Conservation (phyloP, 2,888 invertebrate species). For the Myopa tessellatipennis region DNA sequence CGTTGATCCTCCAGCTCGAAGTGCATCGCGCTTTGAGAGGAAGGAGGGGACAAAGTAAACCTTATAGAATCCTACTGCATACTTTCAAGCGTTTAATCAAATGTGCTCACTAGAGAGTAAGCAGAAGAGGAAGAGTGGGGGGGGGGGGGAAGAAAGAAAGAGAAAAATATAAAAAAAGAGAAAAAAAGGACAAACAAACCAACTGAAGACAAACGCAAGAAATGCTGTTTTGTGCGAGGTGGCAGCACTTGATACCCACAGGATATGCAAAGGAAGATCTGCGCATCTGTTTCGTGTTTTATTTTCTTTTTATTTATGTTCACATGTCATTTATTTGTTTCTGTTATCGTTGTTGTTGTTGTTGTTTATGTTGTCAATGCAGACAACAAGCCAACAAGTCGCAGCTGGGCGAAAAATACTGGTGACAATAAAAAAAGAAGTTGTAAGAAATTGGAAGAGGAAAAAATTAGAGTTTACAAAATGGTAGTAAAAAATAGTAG, state of each 20-base stretch:
- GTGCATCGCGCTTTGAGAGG: background rate
- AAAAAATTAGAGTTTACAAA: too few species aligned
- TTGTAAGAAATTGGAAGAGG: too few species aligned
- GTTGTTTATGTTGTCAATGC: background rate
- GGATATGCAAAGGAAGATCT: constrained; percentile 17
- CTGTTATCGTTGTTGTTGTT: background rate
- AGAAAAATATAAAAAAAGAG: background rate
- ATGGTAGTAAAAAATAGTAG: too few species aligned
- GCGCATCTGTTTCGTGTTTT: background rate
- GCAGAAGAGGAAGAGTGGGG: background rate
- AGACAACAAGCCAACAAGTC: background rate
- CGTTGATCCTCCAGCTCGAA: background rate
- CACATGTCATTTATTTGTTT: too few species aligned
- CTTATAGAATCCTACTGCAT: constrained; percentile 5
- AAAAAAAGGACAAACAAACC: background rate
- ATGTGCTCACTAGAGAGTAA: background rate
- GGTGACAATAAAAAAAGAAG: too few species aligned
- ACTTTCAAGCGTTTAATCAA: constrained; percentile 31
- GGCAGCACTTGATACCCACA: constrained; percentile 18
- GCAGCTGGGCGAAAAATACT: background rate
- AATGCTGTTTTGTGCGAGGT: constrained; percentile 5
- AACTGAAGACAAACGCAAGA: constrained; percentile 17
- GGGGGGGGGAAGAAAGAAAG: background rate
- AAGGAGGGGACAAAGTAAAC: background rate
- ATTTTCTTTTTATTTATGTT: background rate